phyloP scores from a whole-genome alignment of 2,113 vertebrate genomes.

The Neolamprologus hecqui region DNA sequence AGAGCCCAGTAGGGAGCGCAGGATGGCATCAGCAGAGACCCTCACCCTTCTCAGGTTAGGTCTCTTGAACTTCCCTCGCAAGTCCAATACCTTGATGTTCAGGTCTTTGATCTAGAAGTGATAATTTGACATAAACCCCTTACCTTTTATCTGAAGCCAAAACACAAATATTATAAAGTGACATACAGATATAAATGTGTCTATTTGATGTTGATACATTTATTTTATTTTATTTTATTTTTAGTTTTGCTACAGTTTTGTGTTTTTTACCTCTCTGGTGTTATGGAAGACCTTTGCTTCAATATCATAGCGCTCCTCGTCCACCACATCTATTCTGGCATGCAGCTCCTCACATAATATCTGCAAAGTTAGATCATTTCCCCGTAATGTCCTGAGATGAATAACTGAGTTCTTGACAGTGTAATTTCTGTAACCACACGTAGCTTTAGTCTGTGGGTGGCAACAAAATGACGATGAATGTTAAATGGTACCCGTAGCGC shows the following conservation, averaged over 20 bases:
- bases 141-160: neutral
- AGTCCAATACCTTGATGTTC: constrained; percentile 91
- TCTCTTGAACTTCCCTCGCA: constrained; percentile 92
- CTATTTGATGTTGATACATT: neutral
- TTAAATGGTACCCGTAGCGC: constrained; percentile 77
- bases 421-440: neutral
- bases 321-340: constrained; percentile 83
- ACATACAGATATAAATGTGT: neutral
- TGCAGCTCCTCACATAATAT: constrained; percentile 75
- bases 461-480: neutral
- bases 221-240: too few relatives aligned
- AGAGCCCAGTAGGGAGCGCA: constrained; percentile 91
- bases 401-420: neutral
- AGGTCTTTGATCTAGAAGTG: constrained; percentile 84
- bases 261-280: constrained; percentile 41
- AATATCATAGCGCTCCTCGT: constrained; percentile 92
- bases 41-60: constrained; percentile 86
- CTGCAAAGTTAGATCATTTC: neutral
- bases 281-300: constrained; percentile 92
- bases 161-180: neutral
- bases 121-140: neutral
- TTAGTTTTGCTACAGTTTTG: neutral
- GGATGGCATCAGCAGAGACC: constrained; percentile 91
- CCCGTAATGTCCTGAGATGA: neutral
- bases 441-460: neutral